Evolutionary conservation across 2,888 invertebrate species (phyloP), one percentile per base, ranked within the genome.

Genomic region (Dicyrtomina minuta): DNA sequence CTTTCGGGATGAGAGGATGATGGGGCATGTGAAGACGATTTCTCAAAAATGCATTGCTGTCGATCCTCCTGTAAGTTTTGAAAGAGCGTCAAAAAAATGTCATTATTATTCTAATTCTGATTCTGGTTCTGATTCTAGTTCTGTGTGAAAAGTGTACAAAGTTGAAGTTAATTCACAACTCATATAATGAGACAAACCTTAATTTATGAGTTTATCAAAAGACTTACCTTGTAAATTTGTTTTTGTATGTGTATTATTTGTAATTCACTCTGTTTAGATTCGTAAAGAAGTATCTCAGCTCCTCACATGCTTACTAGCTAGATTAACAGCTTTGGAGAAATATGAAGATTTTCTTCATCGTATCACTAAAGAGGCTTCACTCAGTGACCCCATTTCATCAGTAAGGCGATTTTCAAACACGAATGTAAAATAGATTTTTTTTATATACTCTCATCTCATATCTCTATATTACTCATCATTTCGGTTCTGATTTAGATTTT

Each of bases 1-100:
- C 83, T 97, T 96, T 83, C 90, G 95, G 80, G 96, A 96, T 84
- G 95, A 96, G 81, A 86, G 93, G 68, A 90, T 95, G 79, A 95
- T 96, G 94, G 74, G 75, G 17, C 90, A 93, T 79, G 90, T 96
- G 74, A 88, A 93, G 77, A 90, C 89, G 78, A 89, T 96, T 80
- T 93, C 95, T 55, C 91, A 94, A 81, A 90, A 92, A 84, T 91
- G 89, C 81, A 86, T 87, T 68, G 83, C 80, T 77, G 83, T 83
- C 79, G 86, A 84, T 81, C 84, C 82, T 4, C 83, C 83, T 26
- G 86, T 77, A 66, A 75, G 71, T 71, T 58, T n/a, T 33, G 8
- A 3, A 33, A 33, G 4, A 33, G 8, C 33, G 8, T 43, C 20
- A 12, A 46, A 46, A 46, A 58, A 15, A 13, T 5, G 3, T 17